Evolutionary conservation across 2,113 vertebrate genomes (phyloP).

Genomic region (Limanda limanda): DNA sequence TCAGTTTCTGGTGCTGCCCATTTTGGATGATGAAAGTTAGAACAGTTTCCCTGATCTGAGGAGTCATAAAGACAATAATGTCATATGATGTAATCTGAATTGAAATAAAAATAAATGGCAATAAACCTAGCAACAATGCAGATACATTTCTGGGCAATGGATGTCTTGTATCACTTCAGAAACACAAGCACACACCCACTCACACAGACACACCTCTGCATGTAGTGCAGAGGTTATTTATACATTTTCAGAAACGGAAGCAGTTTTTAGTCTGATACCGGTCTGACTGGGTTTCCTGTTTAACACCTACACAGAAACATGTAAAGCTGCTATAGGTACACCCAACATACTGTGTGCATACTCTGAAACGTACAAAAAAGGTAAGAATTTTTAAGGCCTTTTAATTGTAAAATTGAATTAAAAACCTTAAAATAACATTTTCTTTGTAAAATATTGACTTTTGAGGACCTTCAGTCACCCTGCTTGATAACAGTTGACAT

Average conservation of each 20-base stretch:
- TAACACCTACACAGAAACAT: too few species aligned
- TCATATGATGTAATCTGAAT: not conserved
- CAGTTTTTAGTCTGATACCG: not conserved
- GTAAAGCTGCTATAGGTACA: too few species aligned
- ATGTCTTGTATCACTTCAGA: not conserved
- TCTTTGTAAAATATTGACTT: too few species aligned
- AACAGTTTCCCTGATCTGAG: constrained; percentile 86
- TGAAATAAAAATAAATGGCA: not conserved
- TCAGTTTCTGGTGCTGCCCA: constrained; percentile 83
- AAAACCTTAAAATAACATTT: too few species aligned
- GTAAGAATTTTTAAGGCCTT: too few species aligned
- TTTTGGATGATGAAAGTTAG: constrained; percentile 83
- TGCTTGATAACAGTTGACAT: not conserved
- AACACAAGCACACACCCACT: not conserved
- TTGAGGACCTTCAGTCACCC: too few species aligned
- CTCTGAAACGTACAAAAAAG: too few species aligned
- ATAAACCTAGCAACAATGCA: not conserved
- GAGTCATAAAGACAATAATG: not conserved
- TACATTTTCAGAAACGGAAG: not conserved
- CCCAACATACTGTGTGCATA: too few species aligned
- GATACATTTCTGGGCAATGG: not conserved
- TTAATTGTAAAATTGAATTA: too few species aligned
- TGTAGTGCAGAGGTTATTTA: not conserved
- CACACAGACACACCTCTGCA: not conserved
- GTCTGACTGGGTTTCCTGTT: too few species aligned